phyloP scores from a whole-genome alignment of 2,888 invertebrate genomes.

The Julus scanicus region DNA sequence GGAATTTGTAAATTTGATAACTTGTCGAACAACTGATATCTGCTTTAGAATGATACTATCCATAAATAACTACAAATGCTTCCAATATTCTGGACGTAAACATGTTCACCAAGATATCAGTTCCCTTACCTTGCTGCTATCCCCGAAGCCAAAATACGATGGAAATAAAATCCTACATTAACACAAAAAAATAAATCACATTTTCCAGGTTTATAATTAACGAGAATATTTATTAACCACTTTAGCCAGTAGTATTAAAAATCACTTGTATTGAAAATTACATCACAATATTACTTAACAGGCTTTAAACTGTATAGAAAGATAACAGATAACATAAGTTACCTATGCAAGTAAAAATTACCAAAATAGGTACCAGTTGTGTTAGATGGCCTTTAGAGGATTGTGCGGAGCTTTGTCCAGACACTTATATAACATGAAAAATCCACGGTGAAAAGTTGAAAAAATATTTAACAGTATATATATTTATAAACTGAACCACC shows the following conservation, averaged over 20 bases:
- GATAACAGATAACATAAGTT: background rate
- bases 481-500: constrained; percentile 30
- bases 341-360: background rate
- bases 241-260: constrained; percentile 2
- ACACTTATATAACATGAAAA: background rate
- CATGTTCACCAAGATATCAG: too few species aligned
- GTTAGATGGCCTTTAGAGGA: too few species aligned
- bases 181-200: background rate
- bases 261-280: background rate
- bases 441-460: constrained; percentile 20
- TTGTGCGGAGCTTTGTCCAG: background rate
- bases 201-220: background rate
- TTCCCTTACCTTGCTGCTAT: too few species aligned
- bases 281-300: constrained; percentile 19
- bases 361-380: constrained; percentile 17
- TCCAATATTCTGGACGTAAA: too few species aligned
- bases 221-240: constrained; percentile 2
- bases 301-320: constrained; percentile 11
- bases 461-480: constrained; percentile 1
- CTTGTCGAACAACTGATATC: too few species aligned
- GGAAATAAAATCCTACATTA: too few species aligned
- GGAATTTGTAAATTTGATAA: too few species aligned
- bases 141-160: too few species aligned
- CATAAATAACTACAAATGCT: too few species aligned
- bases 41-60: too few species aligned